Evolutionary conservation across 2,113 vertebrate species (phyloP).

Genomic region (Mesoclemmys tuberculata): DNA sequence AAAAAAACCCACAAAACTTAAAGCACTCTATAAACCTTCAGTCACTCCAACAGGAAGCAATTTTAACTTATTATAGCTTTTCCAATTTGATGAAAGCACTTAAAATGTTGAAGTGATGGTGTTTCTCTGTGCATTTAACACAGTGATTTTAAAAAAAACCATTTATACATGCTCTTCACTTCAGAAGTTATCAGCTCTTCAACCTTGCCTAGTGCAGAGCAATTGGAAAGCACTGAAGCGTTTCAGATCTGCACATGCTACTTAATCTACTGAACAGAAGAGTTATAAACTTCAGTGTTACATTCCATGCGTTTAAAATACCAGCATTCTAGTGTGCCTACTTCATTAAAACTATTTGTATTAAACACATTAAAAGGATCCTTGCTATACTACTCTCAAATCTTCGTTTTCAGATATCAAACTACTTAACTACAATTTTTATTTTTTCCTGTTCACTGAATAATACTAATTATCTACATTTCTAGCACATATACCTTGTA

Average conservation of each 20-base stretch:
- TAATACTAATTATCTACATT: background rate
- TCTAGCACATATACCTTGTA: background rate
- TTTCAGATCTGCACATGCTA: conserved; percentile 61
- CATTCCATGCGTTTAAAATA: conserved; percentile 56
- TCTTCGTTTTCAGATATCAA: conserved; percentile 26
- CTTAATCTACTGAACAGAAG: conserved; percentile 56
- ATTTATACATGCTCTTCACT: conserved; percentile 54
- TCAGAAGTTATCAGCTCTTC: background rate
- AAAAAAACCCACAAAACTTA: background rate
- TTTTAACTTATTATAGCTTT: conserved; percentile 73
- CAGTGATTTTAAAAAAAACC: background rate
- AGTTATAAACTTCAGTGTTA: conserved; percentile 57
- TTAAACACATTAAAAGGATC: conserved; percentile 52
- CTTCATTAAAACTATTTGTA: background rate
- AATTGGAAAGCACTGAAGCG: conserved; percentile 62
- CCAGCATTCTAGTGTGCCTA: conserved; percentile 35
- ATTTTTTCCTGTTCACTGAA: background rate
- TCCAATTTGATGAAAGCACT: conserved; percentile 63
- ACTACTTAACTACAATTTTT: conserved; percentile 7
- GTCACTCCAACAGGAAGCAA: conserved; percentile 63
- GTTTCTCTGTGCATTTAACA: conserved; percentile 32
- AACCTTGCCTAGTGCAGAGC: conserved; percentile 31
- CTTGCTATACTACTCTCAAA: conserved; percentile 25
- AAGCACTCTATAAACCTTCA: conserved; percentile 63
- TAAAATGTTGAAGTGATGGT: conserved; percentile 54